Conservation (phyloP, 2,113 vertebrate genomes). For the Pelodiscus sinensis region DNA sequence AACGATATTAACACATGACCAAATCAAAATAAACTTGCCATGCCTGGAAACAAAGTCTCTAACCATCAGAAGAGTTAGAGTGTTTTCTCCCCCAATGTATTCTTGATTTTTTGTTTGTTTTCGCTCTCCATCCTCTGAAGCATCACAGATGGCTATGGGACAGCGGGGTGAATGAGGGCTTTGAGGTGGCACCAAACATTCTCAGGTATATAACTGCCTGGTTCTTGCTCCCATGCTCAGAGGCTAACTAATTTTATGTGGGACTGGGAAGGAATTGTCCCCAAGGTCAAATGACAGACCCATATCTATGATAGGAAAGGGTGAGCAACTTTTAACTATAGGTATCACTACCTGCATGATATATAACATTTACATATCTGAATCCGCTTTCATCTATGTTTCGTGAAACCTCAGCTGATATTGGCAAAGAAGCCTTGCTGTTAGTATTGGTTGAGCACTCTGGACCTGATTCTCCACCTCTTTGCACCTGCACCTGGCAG, state of each 20-base stretch:
- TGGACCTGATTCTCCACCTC: neutral
- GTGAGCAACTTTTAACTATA: neutral
- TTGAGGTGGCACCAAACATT: neutral
- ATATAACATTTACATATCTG: too few species aligned
- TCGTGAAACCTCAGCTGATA: neutral
- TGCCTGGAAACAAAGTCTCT: neutral
- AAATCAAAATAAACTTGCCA: neutral
- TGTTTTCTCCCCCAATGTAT: too few species aligned
- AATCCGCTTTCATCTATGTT: neutral
- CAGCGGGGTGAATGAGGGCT: neutral
- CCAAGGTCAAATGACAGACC: neutral
- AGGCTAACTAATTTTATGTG: too few species aligned
- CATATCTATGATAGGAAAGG: neutral
- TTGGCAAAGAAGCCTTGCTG: neutral
- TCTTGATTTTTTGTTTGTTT: too few species aligned
- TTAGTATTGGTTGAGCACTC: neutral
- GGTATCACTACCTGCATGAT: neutral
- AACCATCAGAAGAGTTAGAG: neutral
- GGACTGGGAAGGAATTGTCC: too few species aligned
- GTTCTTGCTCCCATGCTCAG: neutral
- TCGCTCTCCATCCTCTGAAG: neutral
- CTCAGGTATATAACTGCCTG: neutral
- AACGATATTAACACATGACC: neutral
- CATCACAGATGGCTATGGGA: neutral
- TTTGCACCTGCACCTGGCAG: neutral